These are phyloP conservation scores for Psilanteris sp. DNA, from an alignment of 1,140 invertebrate species.

Conservation along the genomic window DNA sequence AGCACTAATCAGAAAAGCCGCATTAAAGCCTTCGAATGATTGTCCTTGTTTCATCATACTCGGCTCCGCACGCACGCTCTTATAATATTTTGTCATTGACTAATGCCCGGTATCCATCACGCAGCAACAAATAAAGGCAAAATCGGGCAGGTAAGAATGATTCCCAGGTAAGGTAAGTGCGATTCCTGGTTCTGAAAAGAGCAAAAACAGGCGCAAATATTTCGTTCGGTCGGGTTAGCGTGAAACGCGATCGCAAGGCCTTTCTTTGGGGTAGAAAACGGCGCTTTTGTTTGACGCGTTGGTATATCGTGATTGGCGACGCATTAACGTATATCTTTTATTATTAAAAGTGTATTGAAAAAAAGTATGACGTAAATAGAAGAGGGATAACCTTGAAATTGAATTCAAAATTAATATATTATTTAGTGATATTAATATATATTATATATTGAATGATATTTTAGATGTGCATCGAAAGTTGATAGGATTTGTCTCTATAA, in stretches of 20 bases:
- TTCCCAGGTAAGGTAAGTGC: conserved; percentile 52
- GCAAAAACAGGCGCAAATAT: conserved; percentile 27
- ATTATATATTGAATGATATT: no score
- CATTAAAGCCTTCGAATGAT: conserved; percentile 27
- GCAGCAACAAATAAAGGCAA: conserved; percentile 54
- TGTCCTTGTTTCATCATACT: conserved; percentile 42
- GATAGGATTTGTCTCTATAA: no score
- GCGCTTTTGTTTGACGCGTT: conserved; percentile 55
- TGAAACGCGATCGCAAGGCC: conserved; percentile 28
- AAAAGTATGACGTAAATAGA: no score
- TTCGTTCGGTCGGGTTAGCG: conserved; percentile 18
- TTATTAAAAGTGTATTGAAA: no score
- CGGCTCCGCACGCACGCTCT: conserved; percentile 18
- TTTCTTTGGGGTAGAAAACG: conserved; percentile 49
- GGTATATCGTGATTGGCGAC: no score
- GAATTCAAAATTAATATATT: no score
- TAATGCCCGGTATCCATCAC: conserved; percentile 56
- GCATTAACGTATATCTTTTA: no score
- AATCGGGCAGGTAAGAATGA: conserved; percentile 41
- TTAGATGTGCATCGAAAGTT: no score
- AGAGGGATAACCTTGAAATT: no score
- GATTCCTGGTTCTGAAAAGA: conserved; percentile 39
- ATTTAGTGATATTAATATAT: no score
- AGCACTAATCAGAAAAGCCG: conserved; percentile 27
- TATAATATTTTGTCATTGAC: conserved; percentile 54